Evolutionary conservation across 2,888 invertebrate species (phyloP), one percentile per base, ranked within the genome.

Genomic region (Lampropteryx suffumata): DNA sequence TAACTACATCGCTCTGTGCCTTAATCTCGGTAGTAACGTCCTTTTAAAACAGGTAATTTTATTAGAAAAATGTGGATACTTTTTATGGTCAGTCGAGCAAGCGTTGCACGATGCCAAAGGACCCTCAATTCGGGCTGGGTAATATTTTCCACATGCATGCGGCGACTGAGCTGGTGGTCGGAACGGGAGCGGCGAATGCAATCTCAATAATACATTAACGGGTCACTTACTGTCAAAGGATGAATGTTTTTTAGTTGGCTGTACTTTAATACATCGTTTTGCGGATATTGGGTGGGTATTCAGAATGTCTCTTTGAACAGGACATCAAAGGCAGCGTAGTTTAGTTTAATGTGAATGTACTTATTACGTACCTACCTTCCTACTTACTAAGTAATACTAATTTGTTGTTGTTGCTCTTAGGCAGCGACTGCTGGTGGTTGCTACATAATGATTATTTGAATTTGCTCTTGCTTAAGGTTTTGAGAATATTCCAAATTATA

Each of bases 31-130:
- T 84, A 89, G 84, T 87, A 86, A 85, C 82, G 81, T 89, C 82
- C 88, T 87, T 88, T 89, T 87, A 89, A 89, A 89, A 88, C 87
- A 87, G 84, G 89, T 89, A 89, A 89, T 88, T 85, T 88, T 82
- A 87, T 89, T 88, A 84, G 78, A 87, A 88, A 87, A 86, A 84
- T 81, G 80, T 80, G 75, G 69, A 81, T 80, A 82, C 78, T 81
- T 83, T 87, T 84, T 81, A 81, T 79, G 83, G 80, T 79, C 81
- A 84, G 79, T 78, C 79, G 79, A 79, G 79, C 79, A 76, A 77
- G 69, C 73, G 70, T 59, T 64, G 70, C 67, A 69, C 64, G 74
- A 64, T 67, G 66, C 65, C 71, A 73, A 72, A 71, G 73, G 73
- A 62, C 54, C 50, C 64, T 65, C 60, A 61, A 50, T 61, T 58